Conservation (phyloP, 2,113 vertebrate genomes). For the Lota lota region DNA sequence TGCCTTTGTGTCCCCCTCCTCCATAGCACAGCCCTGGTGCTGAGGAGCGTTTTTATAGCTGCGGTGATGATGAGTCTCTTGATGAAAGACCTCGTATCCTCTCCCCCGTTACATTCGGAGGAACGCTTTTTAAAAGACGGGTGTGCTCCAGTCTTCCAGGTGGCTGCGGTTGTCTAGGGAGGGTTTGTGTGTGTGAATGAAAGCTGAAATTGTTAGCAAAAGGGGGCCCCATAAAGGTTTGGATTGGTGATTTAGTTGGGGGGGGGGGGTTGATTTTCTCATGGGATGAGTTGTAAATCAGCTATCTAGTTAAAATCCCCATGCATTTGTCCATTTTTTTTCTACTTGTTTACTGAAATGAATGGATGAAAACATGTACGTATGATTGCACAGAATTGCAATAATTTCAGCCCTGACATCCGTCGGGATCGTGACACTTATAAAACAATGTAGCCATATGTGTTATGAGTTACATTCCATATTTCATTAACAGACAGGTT, state of each 20-base stretch:
- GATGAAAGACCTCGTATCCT: slow-evolving; percentile 26
- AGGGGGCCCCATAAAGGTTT: background rate
- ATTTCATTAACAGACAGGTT: background rate
- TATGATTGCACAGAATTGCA: too few species aligned
- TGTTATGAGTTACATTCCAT: too few species aligned
- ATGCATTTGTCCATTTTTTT: too few species aligned
- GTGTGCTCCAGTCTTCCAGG: background rate
- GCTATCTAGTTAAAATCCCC: too few species aligned
- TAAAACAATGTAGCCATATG: too few species aligned
- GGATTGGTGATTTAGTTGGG: background rate
- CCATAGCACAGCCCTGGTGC: background rate
- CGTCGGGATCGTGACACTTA: too few species aligned
- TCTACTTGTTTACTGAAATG: too few species aligned
- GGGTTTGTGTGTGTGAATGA: background rate
- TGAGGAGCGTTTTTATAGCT: slow-evolving; percentile 7
- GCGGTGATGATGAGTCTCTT: slow-evolving; percentile 10
- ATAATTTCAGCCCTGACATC: too few species aligned
- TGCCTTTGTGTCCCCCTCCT: slow-evolving; percentile 25
- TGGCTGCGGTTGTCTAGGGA: background rate
- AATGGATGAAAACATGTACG: too few species aligned
- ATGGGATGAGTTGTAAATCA: too few species aligned
- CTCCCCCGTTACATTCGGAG: slow-evolving; percentile 1
- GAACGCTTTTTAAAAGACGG: background rate
- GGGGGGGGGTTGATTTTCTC: background rate
- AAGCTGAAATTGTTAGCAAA: background rate